Evolutionary conservation across 2,113 vertebrate genomes (phyloP).

Genomic region (Anguilla japonica): DNA sequence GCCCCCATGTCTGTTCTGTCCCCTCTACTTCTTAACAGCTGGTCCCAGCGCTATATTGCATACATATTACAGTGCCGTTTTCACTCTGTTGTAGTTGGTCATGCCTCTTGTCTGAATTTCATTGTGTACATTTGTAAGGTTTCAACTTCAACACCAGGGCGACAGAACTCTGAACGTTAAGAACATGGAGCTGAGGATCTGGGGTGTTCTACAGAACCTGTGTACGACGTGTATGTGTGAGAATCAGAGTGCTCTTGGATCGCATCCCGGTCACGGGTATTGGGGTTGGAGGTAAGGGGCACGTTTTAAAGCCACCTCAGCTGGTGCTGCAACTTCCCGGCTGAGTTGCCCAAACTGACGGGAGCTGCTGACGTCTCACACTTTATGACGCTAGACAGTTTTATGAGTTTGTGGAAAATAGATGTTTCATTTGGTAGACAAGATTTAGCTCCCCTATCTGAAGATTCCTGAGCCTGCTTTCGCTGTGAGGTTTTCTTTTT

Average conservation of each 20-base stretch:
- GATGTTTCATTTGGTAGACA: slow-evolving; percentile 6
- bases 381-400: neutral
- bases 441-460: neutral
- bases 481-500: neutral
- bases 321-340: neutral
- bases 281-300: neutral
- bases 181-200: neutral
- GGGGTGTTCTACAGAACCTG: neutral
- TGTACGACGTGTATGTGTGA: neutral
- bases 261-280: neutral
- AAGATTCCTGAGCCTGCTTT: neutral
- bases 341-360: slow-evolving; percentile 4
- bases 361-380: neutral
- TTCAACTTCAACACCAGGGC: too few relatives aligned
- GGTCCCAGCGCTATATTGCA: too few relatives aligned
- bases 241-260: neutral
- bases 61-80: too few relatives aligned
- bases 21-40: too few relatives aligned
- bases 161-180: neutral
- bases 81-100: too few relatives aligned
- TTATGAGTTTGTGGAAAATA: neutral
- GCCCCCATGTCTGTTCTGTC: too few relatives aligned
- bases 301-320: neutral
- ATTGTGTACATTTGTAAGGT: too few relatives aligned
- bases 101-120: too few relatives aligned